These are phyloP conservation scores for Lasioglossum lativentre DNA, from an alignment of 2,888 invertebrate genomes.

Conservation along the genomic window DNA sequence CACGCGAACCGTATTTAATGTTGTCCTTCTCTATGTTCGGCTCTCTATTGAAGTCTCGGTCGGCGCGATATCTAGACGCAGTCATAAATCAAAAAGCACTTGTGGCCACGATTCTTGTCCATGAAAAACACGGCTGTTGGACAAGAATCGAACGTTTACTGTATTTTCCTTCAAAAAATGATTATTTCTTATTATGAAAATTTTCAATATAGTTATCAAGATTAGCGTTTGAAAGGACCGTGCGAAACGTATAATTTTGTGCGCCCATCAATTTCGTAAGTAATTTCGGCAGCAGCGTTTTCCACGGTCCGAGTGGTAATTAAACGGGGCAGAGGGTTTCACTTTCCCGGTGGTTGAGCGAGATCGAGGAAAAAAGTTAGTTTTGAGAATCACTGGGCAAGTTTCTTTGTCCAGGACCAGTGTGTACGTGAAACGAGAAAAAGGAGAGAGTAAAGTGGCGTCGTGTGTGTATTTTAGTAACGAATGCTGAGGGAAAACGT, in stretches of 20 bases:
- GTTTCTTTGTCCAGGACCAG: constrained; percentile 50
- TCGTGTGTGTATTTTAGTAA: constrained; percentile 71
- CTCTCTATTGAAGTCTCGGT: too few species aligned
- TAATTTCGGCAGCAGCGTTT: not conserved
- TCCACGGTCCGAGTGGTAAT: not conserved
- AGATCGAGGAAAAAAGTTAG: constrained; percentile 8
- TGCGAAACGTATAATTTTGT: not conserved
- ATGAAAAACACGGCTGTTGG: too few species aligned
- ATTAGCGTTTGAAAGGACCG: not conserved
- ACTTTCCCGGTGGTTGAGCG: not conserved
- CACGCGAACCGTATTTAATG: too few species aligned
- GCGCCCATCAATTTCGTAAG: not conserved
- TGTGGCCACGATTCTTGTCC: too few species aligned
- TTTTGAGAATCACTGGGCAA: constrained; percentile 60
- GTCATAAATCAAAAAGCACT: too few species aligned
- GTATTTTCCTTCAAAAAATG: too few species aligned
- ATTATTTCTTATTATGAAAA: too few species aligned
- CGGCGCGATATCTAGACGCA: too few species aligned
- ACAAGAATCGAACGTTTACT: too few species aligned
- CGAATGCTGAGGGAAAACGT: constrained; percentile 60
- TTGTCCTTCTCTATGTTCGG: too few species aligned
- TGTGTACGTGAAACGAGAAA: constrained; percentile 58
- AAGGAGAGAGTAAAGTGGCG: constrained; percentile 64
- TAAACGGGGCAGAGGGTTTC: not conserved
- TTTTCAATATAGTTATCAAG: not conserved